phyloP scores from a whole-genome alignment of 2,888 invertebrate species.

The Pyrrhia umbra region DNA sequence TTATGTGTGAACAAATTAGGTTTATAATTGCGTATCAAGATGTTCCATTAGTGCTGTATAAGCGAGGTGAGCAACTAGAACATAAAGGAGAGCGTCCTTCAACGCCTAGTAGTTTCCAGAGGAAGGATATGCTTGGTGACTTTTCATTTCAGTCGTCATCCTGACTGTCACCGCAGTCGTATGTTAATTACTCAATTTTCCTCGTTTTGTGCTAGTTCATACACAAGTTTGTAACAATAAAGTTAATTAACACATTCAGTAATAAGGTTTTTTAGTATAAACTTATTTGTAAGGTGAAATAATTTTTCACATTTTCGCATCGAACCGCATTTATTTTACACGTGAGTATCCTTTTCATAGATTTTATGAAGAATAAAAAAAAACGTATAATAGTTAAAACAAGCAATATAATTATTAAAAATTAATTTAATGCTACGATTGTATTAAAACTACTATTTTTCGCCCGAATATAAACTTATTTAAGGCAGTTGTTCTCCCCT shows the following conservation, averaged over 20 bases:
- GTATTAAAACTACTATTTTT: slow-evolving; percentile 34
- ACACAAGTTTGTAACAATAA: slow-evolving; percentile 20
- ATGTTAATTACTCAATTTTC: slow-evolving; percentile 68
- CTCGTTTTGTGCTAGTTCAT: slow-evolving; percentile 54
- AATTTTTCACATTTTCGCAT: slow-evolving; percentile 5
- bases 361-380: not conserved
- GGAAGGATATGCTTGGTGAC: slow-evolving; percentile 80
- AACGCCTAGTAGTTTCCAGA: slow-evolving; percentile 72
- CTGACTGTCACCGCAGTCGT: slow-evolving; percentile 69
- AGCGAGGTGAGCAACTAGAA: slow-evolving; percentile 84
- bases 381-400: not conserved
- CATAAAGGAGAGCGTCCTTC: slow-evolving; percentile 87
- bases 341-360: slow-evolving; percentile 51
- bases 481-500: slow-evolving; percentile 20
- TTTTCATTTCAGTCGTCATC: slow-evolving; percentile 83
- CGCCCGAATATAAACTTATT: slow-evolving; percentile 24
- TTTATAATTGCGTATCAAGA: slow-evolving; percentile 51
- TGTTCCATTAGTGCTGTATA: slow-evolving; percentile 43
- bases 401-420: slow-evolving; percentile 9
- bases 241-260: slow-evolving; percentile 27
- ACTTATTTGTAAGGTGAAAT: slow-evolving; percentile 19
- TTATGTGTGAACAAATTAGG: slow-evolving; percentile 59
- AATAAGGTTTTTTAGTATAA: slow-evolving; percentile 4
- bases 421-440: too few relatives aligned
- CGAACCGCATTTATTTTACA: slow-evolving; percentile 12